A percentile compares a stretch with the other conserved stretches of the same genome.
These are phyloP conservation scores for Alfaro cultratus DNA, from an alignment of 2,797 vertebrate genomes.

Conservation along the genomic window DNA sequence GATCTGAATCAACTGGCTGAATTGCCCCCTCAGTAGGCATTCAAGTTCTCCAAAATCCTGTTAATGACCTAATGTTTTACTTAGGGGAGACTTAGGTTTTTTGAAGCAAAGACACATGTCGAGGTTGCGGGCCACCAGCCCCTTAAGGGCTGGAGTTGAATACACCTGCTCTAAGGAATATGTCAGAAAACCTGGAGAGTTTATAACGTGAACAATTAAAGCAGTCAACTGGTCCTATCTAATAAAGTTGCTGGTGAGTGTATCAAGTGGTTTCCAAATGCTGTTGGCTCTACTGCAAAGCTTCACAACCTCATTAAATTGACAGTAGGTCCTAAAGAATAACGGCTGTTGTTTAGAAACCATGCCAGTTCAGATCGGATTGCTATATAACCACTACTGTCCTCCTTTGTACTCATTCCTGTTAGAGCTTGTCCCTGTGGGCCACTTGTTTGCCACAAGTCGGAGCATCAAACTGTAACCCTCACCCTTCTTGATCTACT, in stretches of 20 bases:
- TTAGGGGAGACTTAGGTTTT: no score
- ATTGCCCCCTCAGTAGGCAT: no score
- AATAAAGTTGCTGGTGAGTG: not conserved
- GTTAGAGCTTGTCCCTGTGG: slow-evolving; percentile 44
- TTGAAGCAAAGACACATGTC: no score
- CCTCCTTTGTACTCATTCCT: slow-evolving; percentile 41
- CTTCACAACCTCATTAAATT: slow-evolving; percentile 58
- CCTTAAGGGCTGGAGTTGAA: no score
- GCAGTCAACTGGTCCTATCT: not conserved
- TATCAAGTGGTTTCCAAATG: slow-evolving; percentile 18
- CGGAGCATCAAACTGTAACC: slow-evolving; percentile 46
- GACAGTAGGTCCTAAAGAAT: slow-evolving; percentile 47
- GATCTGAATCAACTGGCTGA: no score
- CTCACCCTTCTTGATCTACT: slow-evolving; percentile 59
- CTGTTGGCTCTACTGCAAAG: slow-evolving; percentile 36
- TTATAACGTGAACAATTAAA: not conserved
- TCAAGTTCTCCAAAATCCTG: no score
- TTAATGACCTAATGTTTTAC: no score
- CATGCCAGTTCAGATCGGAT: slow-evolving; percentile 28
- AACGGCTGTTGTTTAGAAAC: slow-evolving; percentile 46
- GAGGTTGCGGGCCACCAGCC: no score
- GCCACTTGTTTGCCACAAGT: slow-evolving; percentile 71
- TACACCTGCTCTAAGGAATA: not conserved
- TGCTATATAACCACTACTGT: slow-evolving; percentile 36
- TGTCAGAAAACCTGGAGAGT: not conserved